Evolutionary conservation across 2,888 invertebrate genomes (phyloP).

Genomic region (Nymphalis urticae): DNA sequence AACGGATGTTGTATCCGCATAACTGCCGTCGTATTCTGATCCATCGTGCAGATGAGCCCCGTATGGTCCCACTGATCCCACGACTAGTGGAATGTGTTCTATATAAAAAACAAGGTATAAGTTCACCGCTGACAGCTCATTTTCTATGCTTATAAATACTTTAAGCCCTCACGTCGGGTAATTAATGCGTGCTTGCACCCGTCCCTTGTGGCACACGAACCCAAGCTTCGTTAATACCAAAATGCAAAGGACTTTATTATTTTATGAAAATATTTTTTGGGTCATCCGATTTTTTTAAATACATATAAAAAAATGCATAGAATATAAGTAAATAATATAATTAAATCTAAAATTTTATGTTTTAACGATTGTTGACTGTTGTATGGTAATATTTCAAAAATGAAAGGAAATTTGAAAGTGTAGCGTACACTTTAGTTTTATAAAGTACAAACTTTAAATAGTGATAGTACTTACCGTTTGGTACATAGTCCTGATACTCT

Average conservation of each 20-base stretch:
- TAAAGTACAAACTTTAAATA: not conserved
- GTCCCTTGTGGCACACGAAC: slow-evolving; percentile 62
- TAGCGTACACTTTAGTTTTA: no score
- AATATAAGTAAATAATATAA: no score
- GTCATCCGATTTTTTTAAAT: not conserved
- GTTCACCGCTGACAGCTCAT: slow-evolving; percentile 16
- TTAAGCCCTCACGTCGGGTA: slow-evolving; percentile 68
- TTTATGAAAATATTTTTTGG: slow-evolving; percentile 41
- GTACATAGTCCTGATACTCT: slow-evolving; percentile 74
- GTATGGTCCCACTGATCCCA: slow-evolving; percentile 95
- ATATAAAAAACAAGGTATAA: slow-evolving; percentile 35
- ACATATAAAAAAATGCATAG: no score
- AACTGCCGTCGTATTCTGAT: slow-evolving; percentile 95
- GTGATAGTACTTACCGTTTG: slow-evolving; percentile 55
- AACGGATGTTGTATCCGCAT: slow-evolving; percentile 84
- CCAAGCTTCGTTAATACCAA: slow-evolving; percentile 64
- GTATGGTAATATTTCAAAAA: no score
- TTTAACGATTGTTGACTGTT: no score
- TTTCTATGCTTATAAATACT: slow-evolving; percentile 44
- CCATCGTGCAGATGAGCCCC: slow-evolving; percentile 95
- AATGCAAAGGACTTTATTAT: slow-evolving; percentile 68
- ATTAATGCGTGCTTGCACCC: slow-evolving; percentile 78
- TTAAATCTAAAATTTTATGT: no score
- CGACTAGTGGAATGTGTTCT: slow-evolving; percentile 83
- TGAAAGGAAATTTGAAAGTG: no score